Evolutionary conservation across 1,140 invertebrate species (phyloP).

Genomic region (Augochlora pura): DNA sequence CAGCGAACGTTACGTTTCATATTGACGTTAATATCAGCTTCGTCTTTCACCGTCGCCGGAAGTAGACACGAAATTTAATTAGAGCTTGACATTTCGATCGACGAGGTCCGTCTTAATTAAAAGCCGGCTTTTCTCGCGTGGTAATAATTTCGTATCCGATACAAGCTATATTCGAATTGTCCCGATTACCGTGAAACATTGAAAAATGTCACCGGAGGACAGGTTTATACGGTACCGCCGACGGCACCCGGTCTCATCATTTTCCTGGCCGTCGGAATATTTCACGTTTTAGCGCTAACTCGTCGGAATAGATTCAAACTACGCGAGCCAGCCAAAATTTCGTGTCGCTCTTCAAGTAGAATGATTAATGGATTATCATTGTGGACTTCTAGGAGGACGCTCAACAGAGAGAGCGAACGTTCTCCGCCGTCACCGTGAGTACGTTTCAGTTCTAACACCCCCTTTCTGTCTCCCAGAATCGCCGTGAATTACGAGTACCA

Average conservation of each 20-base stretch:
- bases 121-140: too few relatives aligned
- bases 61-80: too few relatives aligned
- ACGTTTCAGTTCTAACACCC: conserved; percentile 58
- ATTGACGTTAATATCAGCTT: neutral
- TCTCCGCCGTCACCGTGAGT: conserved; percentile 60
- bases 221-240: neutral
- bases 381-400: conserved; percentile 42
- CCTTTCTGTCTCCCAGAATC: conserved; percentile 56
- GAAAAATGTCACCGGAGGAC: neutral
- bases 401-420: conserved; percentile 54
- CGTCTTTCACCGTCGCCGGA: too few relatives aligned
- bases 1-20: too few relatives aligned
- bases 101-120: too few relatives aligned
- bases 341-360: conserved; percentile 37
- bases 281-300: neutral
- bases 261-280: neutral
- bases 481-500: conserved; percentile 64
- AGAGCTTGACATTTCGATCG: too few relatives aligned
- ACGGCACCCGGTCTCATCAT: neutral
- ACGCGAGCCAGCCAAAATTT: conserved; percentile 7
- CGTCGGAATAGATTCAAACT: neutral
- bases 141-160: too few relatives aligned
- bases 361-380: conserved; percentile 65
- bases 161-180: too few relatives aligned
- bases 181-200: neutral